Evolutionary conservation across 1,140 invertebrate species (phyloP), one percentile per base, ranked within the genome.

Genomic region (Semibalanus balanoides): DNA sequence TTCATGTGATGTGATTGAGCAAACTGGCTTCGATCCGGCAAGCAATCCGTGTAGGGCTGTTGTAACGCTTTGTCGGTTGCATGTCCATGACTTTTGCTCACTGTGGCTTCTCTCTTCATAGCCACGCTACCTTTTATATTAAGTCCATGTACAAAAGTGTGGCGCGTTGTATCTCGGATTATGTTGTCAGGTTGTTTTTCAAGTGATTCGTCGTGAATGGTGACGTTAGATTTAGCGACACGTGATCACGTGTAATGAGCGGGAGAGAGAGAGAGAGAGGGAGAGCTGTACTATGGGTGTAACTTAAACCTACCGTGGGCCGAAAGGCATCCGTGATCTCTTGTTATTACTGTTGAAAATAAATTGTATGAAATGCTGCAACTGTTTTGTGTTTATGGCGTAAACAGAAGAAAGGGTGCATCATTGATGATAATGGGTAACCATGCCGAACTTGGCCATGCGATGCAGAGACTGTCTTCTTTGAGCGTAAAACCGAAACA

Each of bases 1-100:
- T 29, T 72, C 70, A 72, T 64, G 51, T 64, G 51, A 64, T 64
- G 51, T 64, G 51, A 64, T 64, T 64, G 51, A 64, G 51, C 51
- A 64, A 64, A 64, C 51, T 64, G 51, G 51, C 51, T 64, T 1
- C 9, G 22, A 25, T 25, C 22, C 17, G 35, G 51, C 51, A 7
- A 64, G 11, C 51, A 11, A 25, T 64, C 22, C 3, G 51, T 64
- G 51, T 64, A 64, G 51, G 51, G 51, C 51, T 64, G 51, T 64
- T 64, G 51, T 64, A 64, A 64, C 51, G 51, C 51, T 64, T 64
- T 64, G 51, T 64, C 51, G 51, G 51, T 64, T 64, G 51, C 51
- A 64, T 64, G 51, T 64, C 51, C 51, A 64, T 64, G 51, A 64
- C 51, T 64, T 64, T 64, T 64, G 51, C 51, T 64, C 51, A 64